Percentiles rank a stretch among this genome's conserved stretches.
Evolutionary conservation across 23 tunicate species (phyloP).

Genomic region (Trididemnum miniatum): DNA sequence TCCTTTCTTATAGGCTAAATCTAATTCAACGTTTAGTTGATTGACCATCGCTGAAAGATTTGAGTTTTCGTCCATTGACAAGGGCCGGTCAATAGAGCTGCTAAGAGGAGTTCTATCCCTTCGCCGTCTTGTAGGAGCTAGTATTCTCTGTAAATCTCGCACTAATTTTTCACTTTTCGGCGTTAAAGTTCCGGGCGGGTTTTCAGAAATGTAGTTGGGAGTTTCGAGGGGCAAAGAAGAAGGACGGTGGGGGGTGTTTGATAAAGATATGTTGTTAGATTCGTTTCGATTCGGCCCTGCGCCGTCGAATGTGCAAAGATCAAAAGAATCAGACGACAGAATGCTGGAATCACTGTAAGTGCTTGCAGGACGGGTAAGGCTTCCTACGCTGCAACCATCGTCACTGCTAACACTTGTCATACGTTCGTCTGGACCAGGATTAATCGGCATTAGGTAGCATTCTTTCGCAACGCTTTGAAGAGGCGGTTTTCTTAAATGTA

Average conservation of each 20-base stretch:
- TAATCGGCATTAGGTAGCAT: constrained; percentile 38
- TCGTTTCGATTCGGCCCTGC: background rate
- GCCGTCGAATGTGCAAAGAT: constrained; percentile 56
- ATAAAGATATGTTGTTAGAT: background rate
- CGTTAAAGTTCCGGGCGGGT: constrained; percentile 52
- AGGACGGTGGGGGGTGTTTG: constrained; percentile 41
- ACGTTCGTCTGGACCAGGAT: constrained; percentile 42
- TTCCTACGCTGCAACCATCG: constrained; percentile 47
- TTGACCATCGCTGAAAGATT: constrained; percentile 61
- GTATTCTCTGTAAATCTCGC: constrained; percentile 54
- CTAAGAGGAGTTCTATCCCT: background rate
- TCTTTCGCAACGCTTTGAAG: constrained; percentile 21
- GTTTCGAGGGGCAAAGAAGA: constrained; percentile 21
- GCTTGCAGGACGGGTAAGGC: constrained; percentile 56
- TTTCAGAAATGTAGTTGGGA: background rate
- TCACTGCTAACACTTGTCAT: constrained; percentile 60
- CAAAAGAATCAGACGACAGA: constrained; percentile 75
- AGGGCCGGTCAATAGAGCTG: background rate
- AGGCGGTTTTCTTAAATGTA: background rate
- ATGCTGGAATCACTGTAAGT: constrained; percentile 83
- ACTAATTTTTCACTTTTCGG: constrained; percentile 75
- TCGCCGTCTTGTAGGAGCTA: constrained; percentile 61
- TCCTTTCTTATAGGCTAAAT: constrained; percentile 63
- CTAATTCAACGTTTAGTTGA: constrained; percentile 58
- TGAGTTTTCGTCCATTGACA: constrained; percentile 38